Conservation (phyloP, 2,113 vertebrate species). For the Urocolius indicus region DNA sequence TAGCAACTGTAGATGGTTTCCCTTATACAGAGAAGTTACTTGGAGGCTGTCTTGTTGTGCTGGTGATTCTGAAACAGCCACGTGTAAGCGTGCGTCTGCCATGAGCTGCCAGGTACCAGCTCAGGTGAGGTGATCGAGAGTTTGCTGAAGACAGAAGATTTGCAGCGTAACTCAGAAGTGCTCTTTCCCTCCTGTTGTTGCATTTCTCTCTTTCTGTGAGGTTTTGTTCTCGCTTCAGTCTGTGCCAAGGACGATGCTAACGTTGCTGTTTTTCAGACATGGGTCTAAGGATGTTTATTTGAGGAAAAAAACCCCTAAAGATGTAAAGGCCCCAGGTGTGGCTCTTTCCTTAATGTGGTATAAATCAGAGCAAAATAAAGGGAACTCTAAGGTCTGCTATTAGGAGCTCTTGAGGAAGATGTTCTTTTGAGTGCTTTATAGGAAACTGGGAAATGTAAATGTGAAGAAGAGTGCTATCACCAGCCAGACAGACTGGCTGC, state of each 20-base stretch:
- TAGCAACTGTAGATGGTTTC: not conserved
- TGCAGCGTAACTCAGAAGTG: accelerated
- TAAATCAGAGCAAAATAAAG: not conserved
- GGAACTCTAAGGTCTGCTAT: not conserved
- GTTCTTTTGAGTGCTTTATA: not conserved
- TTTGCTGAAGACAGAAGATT: not conserved
- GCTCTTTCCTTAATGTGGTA: not conserved
- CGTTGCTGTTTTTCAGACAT: not conserved
- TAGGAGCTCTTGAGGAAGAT: not conserved
- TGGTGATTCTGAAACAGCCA: not conserved
- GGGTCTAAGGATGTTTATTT: not conserved
- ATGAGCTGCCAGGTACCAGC: not conserved
- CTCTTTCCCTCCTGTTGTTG: not conserved
- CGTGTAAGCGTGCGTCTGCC: not conserved
- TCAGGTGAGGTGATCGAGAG: accelerated
- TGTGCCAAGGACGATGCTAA: not conserved
- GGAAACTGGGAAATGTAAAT: too few species aligned
- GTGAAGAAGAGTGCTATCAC: accelerated
- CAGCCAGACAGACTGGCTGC: not conserved
- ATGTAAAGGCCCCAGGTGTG: not conserved
- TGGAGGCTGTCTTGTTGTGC: not conserved
- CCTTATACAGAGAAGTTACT: not conserved
- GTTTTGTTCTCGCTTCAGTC: not conserved
- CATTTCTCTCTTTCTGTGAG: not conserved
- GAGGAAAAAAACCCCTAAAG: not conserved